phyloP scores from a whole-genome alignment of 1,140 invertebrate species.

The Drosophila parabipectinata region DNA sequence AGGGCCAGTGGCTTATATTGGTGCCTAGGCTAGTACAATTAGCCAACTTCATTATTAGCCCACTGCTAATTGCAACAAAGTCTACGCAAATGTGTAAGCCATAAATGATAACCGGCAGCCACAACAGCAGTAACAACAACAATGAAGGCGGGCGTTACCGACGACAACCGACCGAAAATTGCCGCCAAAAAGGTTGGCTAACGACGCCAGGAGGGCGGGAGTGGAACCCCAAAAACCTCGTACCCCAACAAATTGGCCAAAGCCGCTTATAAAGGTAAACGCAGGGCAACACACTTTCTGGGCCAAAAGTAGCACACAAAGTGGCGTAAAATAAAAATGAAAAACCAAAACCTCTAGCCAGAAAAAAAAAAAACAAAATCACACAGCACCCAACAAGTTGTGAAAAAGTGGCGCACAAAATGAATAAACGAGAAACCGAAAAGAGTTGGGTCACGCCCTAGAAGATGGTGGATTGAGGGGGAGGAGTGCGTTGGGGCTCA shows the following conservation, averaged over 20 bases:
- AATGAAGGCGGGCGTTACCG: conserved; percentile 6
- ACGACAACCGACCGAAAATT: conserved; percentile 40
- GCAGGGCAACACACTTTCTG: conserved; percentile 69
- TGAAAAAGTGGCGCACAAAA: conserved; percentile 69
- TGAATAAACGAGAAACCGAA: conserved; percentile 42
- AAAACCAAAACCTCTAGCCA: conserved; percentile 20
- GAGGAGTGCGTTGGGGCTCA: not conserved
- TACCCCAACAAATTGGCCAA: conserved; percentile 68
- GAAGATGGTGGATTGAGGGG: not conserved
- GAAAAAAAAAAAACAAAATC: not conserved
- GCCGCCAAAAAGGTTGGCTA: conserved; percentile 22
- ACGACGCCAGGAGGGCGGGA: not conserved
- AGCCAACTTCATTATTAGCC: conserved; percentile 46
- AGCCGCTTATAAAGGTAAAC: conserved; percentile 82
- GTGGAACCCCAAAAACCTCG: conserved; percentile 1
- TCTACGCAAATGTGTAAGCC: conserved; percentile 75
- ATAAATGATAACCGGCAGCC: conserved; percentile 78
- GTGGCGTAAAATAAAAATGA: conserved; percentile 40
- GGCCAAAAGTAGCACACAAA: conserved; percentile 74
- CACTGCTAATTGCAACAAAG: conserved; percentile 45
- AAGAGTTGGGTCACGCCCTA: conserved; percentile 51
- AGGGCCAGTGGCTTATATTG: conserved; percentile 28
- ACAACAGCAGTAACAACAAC: conserved; percentile 41
- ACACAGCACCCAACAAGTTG: conserved; percentile 57
- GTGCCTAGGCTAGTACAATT: conserved; percentile 23